Evolutionary conservation across 2,797 vertebrate species (phyloP).

Genomic region (Merluccius polli): DNA sequence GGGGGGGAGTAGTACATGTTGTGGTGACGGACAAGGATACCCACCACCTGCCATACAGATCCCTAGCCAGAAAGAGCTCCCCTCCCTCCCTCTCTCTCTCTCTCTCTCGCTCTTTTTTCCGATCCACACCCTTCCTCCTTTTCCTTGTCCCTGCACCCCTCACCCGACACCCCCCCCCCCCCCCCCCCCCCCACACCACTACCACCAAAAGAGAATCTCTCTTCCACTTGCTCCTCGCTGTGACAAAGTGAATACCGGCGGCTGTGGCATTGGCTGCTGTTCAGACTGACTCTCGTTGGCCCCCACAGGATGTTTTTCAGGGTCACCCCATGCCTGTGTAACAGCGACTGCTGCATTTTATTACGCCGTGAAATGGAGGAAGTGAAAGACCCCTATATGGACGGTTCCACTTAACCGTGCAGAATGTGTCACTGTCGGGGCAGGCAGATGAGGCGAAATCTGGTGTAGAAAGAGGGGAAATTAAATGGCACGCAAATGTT

Average conservation of each 20-base stretch:
- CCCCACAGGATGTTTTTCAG: constrained; percentile 81
- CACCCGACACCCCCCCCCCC: constrained; percentile 6
- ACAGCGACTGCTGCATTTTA: constrained; percentile 81
- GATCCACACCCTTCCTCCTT: background rate
- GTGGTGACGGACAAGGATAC: constrained; percentile 32
- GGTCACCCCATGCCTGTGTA: constrained; percentile 57
- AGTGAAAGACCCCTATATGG: constrained; percentile 69
- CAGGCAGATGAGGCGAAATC: constrained; percentile 56
- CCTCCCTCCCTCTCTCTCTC: background rate
- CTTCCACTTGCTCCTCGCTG: constrained; percentile 20
- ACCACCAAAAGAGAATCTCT: background rate
- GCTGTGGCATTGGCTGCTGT: constrained; percentile 73
- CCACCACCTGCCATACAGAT: constrained; percentile 20
- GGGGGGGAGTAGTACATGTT: constrained; percentile 43
- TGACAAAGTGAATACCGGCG: constrained; percentile 64
- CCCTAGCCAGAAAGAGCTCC: constrained; percentile 13
- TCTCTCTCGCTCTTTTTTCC: background rate
- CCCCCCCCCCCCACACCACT: background rate
- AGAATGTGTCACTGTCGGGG: constrained; percentile 72
- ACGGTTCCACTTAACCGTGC: constrained; percentile 78
- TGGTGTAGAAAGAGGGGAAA: constrained; percentile 57
- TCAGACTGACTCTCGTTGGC: constrained; percentile 74
- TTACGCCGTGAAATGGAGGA: constrained; percentile 78
- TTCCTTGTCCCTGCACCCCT: background rate
- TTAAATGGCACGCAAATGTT: no score